phyloP scores from a whole-genome alignment of 2,797 vertebrate genomes.

The Alosa sapidissima region DNA sequence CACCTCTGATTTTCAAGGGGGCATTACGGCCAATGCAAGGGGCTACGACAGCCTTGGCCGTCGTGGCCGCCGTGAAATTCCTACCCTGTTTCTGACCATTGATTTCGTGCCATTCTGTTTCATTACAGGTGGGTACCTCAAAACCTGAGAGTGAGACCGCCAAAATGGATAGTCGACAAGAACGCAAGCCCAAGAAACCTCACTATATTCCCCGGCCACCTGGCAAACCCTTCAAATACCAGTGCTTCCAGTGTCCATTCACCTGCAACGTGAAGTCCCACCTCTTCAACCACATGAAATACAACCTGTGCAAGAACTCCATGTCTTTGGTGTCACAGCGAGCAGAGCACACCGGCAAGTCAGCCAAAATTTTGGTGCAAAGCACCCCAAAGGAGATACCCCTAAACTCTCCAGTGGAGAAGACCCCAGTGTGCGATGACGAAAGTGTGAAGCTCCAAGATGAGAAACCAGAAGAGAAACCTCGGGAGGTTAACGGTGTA shows the following conservation, averaged over 20 bases:
- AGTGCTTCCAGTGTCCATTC: conserved; percentile 98
- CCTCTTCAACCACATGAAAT: conserved; percentile 99
- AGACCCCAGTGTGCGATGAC: conserved; percentile 56
- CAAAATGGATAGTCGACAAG: conserved; percentile 84
- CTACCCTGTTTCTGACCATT: background rate
- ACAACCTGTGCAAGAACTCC: conserved; percentile 96
- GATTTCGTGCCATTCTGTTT: background rate
- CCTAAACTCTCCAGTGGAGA: conserved; percentile 27
- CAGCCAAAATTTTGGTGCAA: conserved; percentile 59
- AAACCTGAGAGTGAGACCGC: conserved; percentile 2
- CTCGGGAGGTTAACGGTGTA: conserved; percentile 9
- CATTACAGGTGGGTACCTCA: background rate
- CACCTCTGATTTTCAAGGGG: too few species aligned
- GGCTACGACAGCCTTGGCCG: too few species aligned
- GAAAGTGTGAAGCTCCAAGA: conserved; percentile 36
- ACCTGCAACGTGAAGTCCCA: conserved; percentile 99
- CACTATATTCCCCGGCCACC: conserved; percentile 96
- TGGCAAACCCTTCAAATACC: conserved; percentile 97
- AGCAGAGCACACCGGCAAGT: conserved; percentile 68
- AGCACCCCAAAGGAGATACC: conserved; percentile 58
- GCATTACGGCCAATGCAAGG: too few species aligned
- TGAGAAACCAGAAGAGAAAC: conserved; percentile 29
- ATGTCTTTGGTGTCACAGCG: conserved; percentile 91
- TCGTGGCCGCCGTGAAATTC: too few species aligned
- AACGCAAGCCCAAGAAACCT: conserved; percentile 96